Evolutionary conservation across 2,888 invertebrate species (phyloP), one percentile per base, ranked within the genome.

Genomic region (Trichogramma dendrolimi): DNA sequence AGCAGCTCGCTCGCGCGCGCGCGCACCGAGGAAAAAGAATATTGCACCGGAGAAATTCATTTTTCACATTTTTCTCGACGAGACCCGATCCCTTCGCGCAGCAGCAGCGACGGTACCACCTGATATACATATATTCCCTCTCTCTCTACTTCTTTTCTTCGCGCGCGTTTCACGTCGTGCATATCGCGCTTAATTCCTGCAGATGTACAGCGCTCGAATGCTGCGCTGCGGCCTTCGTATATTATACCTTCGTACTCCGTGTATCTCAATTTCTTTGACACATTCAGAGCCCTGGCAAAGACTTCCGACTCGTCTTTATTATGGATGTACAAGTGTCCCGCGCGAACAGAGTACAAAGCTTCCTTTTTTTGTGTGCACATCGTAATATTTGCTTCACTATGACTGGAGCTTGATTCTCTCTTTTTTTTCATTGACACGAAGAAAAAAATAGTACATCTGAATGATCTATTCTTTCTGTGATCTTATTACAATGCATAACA

Each of bases 21-120:
- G 43, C 46, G 55, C n/a, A 40, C 27, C 27, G 3, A 27, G 27
- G 27, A 27, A 27, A 53, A 55, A 55, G 46, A 64, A 64, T 62
- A 64, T 64, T 64, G 59, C 61, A 4, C 60, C 53, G 62, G 53
- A 62, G 62, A 65, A 65, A 63, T 63, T 65, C 61, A 63, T 65
- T 65, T 65, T 63, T 63, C 62, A 56, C 62, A 48, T 61, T 63
- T 62, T 48, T 14, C 27, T 48, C n/a, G 8, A 8, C n/a, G n/a
- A 46, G n/a, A 46, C 14, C 59, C 1, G 6, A 6, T 52, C 50
- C 11, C 41, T 10, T 4, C 14, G 7, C 48, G n/a, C 50, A 11
- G 47, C 14, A 38, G 6, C n/a, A 43, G 11, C 27, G n/a, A 46
- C 46, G 38, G n/a, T n/a, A 27, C 14, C 6, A n/a, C 47, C 44